Conservation (phyloP, 2,113 vertebrate genomes). For the Corythoichthys haematopterus region DNA sequence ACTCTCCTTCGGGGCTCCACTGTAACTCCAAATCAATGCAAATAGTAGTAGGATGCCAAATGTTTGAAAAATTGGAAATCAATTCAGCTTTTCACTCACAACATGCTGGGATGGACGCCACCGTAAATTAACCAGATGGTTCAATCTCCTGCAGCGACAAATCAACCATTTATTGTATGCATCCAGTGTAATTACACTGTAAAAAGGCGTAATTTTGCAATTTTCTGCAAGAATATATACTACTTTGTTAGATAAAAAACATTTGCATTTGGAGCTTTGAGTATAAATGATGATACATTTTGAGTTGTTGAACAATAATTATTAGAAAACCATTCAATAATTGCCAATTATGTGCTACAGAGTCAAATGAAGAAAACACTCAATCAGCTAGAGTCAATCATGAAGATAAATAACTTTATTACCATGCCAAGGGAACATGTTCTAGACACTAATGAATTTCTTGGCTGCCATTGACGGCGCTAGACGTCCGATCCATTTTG, state of each 20-base stretch:
- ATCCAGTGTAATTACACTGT: not conserved
- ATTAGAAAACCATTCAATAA: too few species aligned
- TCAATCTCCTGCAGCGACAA: not conserved
- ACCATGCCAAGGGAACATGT: too few species aligned
- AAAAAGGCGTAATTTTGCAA: not conserved
- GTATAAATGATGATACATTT: too few species aligned
- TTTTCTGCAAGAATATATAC: not conserved
- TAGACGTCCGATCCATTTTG: too few species aligned
- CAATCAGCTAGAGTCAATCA: too few species aligned
- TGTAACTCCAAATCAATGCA: conserved; percentile 22
- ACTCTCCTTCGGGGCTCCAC: conserved; percentile 14
- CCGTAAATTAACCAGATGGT: not conserved
- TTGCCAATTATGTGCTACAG: too few species aligned
- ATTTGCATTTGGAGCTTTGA: too few species aligned
- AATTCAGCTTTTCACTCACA: conserved; percentile 6
- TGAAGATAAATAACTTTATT: too few species aligned
- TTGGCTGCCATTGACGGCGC: too few species aligned
- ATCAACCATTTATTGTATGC: not conserved
- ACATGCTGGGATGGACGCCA: not conserved
- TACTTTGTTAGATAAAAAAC: not conserved
- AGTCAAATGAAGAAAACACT: too few species aligned
- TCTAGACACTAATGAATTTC: too few species aligned
- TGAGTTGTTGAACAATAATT: too few species aligned
- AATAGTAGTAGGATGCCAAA: conserved; percentile 26
- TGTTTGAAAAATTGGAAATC: conserved; percentile 28